Base-by-base conservation (phyloP, 2,113 vertebrate species). In the Kryptolebias marmoratus region DNA sequence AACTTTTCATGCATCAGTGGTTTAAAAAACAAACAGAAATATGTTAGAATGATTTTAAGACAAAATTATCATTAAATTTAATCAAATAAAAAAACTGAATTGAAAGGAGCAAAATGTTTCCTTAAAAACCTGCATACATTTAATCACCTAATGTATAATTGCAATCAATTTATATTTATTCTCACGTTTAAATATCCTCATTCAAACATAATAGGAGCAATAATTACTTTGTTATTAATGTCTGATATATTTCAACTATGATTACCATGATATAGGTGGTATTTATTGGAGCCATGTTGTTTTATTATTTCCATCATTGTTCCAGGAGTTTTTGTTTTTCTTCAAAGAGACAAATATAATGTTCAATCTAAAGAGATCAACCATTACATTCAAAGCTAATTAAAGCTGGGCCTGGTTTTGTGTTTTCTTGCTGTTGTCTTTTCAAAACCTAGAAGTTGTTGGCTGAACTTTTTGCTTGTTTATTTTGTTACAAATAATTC, bases 141-240 rank as follows among this genome's bases (percentile, higher is more conserved):
- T 71, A 89, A 85, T 76, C 64, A 79, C 67, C 81, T 65, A 71
- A 88, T 87, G 74, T 86, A 82, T 88, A 85, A 92, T 93, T 91
- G 83, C 90, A 91, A 88, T 93, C 88, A 88, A 84, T 75, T 82
- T 73, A 77, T 86, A 88, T 71, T 81, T 88, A 83, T 86, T 87
- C 68, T 77, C 68, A 77, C 65, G 87, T 89, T 83, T 84, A 87
- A 88, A 86, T 44, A 52, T 86, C 77, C 80, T 84, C 74, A 75
- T 87, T 89, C 79, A 75, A 68, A 82, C 76, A 82, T 81, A 88
- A 88, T 75, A 88, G 80, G 63, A 75, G 67, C 69, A 77, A 79
- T 90, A 91, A 90, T 91, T 88, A 85, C 85, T 84, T 74, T 88
- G 75, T 86, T 90, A 92, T 90, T 92, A 82, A 84, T 82, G 79